Base-by-base conservation (phyloP, 2,113 vertebrate species). In the Mola mola region DNA sequence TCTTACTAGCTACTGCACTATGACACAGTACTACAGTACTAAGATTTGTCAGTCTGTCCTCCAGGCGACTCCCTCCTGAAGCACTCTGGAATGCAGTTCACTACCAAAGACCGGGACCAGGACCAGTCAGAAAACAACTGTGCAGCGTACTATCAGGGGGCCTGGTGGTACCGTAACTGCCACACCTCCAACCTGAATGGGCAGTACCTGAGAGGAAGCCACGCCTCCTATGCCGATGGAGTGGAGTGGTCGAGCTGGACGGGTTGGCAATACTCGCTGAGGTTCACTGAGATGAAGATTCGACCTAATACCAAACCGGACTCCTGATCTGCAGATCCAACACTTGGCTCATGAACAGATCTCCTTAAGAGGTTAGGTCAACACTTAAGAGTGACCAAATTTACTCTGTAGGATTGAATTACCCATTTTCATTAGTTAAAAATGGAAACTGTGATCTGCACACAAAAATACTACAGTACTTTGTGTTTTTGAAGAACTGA, bases 161-260 rank as follows among this genome's bases (percentile, higher is more conserved):
- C 96, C 19, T 98, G 96, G 96, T 98, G 96, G 96, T 98, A 98
- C 87, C 94, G 95, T 12, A 98, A 96, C 88, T 98, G 96, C 86
- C 96, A 98, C 91, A 97, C 94, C 1, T 98, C 96, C 81, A 98
- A 98, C 92, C 94, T 98, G 76, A 98, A 98, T 0, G 96, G 96
- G 21, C 95, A 96, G 88, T 98, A 97, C 90, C 92, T 98, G 37
- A 88, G 75, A 2, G 96, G 96, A 29, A 92, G 94, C 26, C 96
- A 98, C 49, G 90, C 94, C 53, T 98, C 96, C 66, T 98, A 98
- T 0, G 96, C 96, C 0, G 96, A 98, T 0, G 96, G 96, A 1
- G 90, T 98, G 15, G 96, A 98, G 90, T 98, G 96, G 96, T 96
- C 95, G 38, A 96, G 95, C 53, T 98, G 96, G 96, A 98, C 96